Percentiles rank a stretch among this genome's conserved stretches.
phyloP scores from a whole-genome alignment of 2,888 invertebrate species.

The Lepeophtheirus nordmannii region DNA sequence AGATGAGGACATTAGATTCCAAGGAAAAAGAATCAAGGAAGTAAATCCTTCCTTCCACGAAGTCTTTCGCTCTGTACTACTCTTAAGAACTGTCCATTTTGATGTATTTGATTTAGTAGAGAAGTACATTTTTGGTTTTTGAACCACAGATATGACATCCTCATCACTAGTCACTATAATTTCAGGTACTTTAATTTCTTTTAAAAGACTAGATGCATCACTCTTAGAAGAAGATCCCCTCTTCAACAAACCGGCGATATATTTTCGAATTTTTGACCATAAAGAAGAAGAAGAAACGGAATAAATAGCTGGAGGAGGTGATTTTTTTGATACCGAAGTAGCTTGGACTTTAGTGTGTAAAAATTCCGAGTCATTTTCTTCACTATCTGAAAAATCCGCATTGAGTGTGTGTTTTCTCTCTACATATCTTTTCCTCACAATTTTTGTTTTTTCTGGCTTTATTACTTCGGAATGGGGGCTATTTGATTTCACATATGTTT shows the following conservation, averaged over 20 bases:
- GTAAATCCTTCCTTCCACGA: neutral
- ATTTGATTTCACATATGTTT: neutral
- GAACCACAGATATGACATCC: neutral
- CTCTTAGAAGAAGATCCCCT: neutral
- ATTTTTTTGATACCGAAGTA: no score
- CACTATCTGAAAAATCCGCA: neutral
- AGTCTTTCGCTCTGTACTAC: neutral
- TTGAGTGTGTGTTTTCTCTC: neutral
- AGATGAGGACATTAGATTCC: neutral
- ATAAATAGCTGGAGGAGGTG: no score
- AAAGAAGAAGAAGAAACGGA: no score
- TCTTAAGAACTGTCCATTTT: neutral
- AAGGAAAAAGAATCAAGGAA: neutral
- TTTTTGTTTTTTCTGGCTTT: neutral
- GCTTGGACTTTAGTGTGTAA: neutral
- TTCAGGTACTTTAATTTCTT: neutral
- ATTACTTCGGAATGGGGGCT: neutral
- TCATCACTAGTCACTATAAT: conserved; percentile 1
- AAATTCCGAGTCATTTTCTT: neutral
- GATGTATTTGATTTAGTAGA: neutral
- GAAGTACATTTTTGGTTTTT: neutral
- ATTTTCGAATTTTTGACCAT: neutral
- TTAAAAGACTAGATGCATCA: neutral
- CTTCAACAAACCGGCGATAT: neutral
- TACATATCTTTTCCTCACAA: neutral